Evolutionary conservation across 2,888 invertebrate species (phyloP), one percentile per base, ranked within the genome.

Genomic region (Cryptophagus acutangulus): DNA sequence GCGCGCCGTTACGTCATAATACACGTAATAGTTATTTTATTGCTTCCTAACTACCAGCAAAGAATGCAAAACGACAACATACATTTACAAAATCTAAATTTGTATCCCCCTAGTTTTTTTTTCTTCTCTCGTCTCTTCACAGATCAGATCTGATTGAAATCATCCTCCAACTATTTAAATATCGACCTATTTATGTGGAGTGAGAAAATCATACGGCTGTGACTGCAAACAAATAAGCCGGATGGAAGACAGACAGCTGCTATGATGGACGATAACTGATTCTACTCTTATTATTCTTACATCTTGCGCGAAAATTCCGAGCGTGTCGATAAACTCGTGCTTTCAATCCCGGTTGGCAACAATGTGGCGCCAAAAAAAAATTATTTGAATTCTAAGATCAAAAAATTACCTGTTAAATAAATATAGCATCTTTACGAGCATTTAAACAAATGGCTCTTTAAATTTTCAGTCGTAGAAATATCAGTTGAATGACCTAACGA

Each of bases 1-100:
- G 58, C 66, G 64, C 65, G 66, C 52, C 65, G 61, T 65, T 63
- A 62, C 66, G 65, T 66, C 65, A 65, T 49, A 43, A 49, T 41
- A 55, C 31, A 61, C 59, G 63, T 63, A 64, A 64, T 58, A 51
- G 56, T 54, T 54, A 57, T 59, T 58, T 58, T 53, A 58, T 57
- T 46, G 52, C 54, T 55, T 58, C 59, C 57, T 54, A 49, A 49
- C 51, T 46, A 46, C 48, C 26, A 26, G 26, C 12, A 46, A 54
- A 53, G 53, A 55, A 57, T 54, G 51, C 49, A 54, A 55, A 48
- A 48, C 49, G 47, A 57, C 44, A 51, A 51, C 48, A 46, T 47
- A 49, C 43, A n/a, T 55, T 43, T 41, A 40, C 41, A 36, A 40
- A 42, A 46, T 50, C 53, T 56, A 53, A 56, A 54, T 54, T 42